Evolutionary conservation across 1,140 invertebrate genomes (phyloP), one percentile per base, ranked within the genome.

Genomic region (Drosophila fuyamai): DNA sequence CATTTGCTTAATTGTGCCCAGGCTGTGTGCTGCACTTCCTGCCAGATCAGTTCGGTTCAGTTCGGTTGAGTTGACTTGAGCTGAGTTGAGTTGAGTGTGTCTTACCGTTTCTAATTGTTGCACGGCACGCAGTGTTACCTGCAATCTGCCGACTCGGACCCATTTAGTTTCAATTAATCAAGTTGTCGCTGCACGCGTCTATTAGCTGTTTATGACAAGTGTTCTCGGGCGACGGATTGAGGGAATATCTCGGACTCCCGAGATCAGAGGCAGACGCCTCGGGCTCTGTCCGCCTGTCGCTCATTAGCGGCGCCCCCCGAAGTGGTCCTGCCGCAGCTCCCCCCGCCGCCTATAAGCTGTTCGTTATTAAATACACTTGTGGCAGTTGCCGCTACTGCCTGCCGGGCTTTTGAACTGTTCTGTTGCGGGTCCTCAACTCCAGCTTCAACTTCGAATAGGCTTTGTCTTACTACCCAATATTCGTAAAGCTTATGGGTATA

Each of bases 111-210:
- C 71, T 76, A 76, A 76, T 76, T 76, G 72, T 63, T 47, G 58
- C 16, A 36, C 46, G 40, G 60, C 72, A 76, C 72, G 72, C 59
- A 75, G 72, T 16, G 62, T 50, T 47, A 44, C 13, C 57, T 70
- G 38, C 53, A 29, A 56, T 46, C 68, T 41, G 10, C 35, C 8
- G 81, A 44, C 67, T 72, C 65, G 51, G 38, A 57, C 67, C 63
- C 81, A 85, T 85, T 85, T 86, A 75, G 78, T 86, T 85, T 85
- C 82, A 85, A 85, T 85, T 85, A 85, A 85, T 85, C 81, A 85
- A 81, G 82, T 86, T 85, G 81, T 85, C 81, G 81, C 81, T 85
- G 81, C 74, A 75, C 74, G 81, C 81, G 78, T 86, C 81, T 86
- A 85, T 85, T 85, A 85, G 81, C 81, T 85, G 81, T 86, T 85